Evolutionary conservation across 1,140 invertebrate species (phyloP).

Genomic region (Drosophila dunni): DNA sequence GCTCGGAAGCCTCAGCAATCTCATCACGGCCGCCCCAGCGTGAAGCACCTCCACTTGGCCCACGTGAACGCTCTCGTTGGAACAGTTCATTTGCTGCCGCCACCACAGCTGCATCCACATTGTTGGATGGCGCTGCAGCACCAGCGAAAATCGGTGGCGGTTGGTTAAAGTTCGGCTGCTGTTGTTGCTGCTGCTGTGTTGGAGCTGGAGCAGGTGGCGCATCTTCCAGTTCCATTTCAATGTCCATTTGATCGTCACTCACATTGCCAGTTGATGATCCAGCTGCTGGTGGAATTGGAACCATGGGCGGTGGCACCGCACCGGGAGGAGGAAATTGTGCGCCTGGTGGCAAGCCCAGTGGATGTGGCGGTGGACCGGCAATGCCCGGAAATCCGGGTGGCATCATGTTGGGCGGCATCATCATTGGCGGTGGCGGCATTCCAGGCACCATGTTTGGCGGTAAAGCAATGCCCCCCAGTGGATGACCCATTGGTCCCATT

Average conservation of each 20-base stretch:
- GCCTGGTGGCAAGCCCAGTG: constrained; percentile 82
- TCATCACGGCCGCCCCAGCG: constrained; percentile 76
- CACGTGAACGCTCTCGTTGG: constrained; percentile 57
- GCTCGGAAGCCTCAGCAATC: constrained; percentile 58
- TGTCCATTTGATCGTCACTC: constrained; percentile 88
- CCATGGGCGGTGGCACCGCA: constrained; percentile 57
- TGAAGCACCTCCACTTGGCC: constrained; percentile 42
- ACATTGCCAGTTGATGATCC: constrained; percentile 50
- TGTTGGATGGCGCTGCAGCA: constrained; percentile 24
- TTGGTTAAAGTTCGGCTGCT: constrained; percentile 73
- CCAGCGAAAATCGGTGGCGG: constrained; percentile 59
- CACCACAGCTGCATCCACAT: constrained; percentile 48
- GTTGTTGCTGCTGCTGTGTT: constrained; percentile 32
- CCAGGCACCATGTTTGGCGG: constrained; percentile 85
- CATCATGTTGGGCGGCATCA: constrained; percentile 86
- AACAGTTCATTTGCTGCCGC: constrained; percentile 63
- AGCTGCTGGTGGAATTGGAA: constrained; percentile 39
- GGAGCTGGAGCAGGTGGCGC: constrained; percentile 40
- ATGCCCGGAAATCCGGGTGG: constrained; percentile 85
- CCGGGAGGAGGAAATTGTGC: constrained; percentile 84
- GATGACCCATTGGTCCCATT: constrained; percentile 85
- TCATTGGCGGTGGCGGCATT: constrained; percentile 85
- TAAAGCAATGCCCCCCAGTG: constrained; percentile 85
- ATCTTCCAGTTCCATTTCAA: constrained; percentile 87
- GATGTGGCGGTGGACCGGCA: constrained; percentile 83